Percentiles rank a stretch among this genome's conserved stretches.
phyloP scores from a whole-genome alignment of 2,888 invertebrate genomes.

The Nomada ruficornis region DNA sequence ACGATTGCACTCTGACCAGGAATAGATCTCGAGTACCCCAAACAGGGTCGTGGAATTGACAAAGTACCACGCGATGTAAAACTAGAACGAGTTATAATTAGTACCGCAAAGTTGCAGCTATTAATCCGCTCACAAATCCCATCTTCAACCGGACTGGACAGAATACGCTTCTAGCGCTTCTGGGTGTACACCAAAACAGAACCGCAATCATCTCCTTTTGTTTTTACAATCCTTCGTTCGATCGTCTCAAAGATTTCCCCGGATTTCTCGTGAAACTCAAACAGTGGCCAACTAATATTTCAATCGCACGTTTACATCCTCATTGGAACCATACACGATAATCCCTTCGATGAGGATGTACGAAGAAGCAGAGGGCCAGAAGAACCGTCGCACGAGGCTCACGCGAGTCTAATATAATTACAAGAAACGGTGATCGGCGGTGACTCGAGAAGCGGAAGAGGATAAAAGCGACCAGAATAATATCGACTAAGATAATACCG shows the following conservation, averaged over 20 bases:
- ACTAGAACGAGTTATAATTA: constrained; percentile 2
- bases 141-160: background rate
- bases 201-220: no score
- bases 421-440: constrained; percentile 26
- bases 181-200: no score
- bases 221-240: no score
- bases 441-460: constrained; percentile 57
- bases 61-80: background rate
- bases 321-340: no score
- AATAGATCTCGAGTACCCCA: background rate
- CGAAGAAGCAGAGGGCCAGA: no score
- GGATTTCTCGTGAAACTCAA: no score
- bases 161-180: no score
- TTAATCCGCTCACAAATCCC: background rate
- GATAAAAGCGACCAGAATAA: constrained; percentile 63
- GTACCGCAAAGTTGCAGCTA: background rate
- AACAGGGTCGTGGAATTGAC: background rate
- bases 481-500: constrained; percentile 67
- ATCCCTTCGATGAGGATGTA: no score
- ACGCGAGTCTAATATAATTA: constrained; percentile 44
- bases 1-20: background rate
- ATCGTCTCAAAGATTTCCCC: no score
- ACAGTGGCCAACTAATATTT: no score
- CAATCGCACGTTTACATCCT: no score
- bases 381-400: background rate